Conservation (phyloP, 1,140 invertebrate species). For the Lordiphosa collinella region DNA sequence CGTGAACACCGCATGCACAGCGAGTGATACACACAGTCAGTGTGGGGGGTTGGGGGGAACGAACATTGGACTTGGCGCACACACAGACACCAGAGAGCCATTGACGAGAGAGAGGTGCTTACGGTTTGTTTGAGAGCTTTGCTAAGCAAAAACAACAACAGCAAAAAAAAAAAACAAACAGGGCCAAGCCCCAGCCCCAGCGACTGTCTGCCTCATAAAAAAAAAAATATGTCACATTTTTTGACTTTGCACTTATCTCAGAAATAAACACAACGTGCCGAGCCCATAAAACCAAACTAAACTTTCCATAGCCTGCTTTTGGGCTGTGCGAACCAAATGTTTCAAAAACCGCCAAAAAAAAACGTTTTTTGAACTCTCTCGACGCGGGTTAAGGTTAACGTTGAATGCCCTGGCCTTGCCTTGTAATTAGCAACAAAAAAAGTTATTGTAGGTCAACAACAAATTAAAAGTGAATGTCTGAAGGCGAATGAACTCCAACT, state of each 20-base stretch:
- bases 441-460: conserved; percentile 68
- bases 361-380: not conserved
- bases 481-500: conserved; percentile 34
- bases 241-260: conserved; percentile 3
- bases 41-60: no score
- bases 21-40: conserved; percentile 54
- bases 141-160: no score
- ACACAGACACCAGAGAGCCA: not conserved
- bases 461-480: conserved; percentile 23
- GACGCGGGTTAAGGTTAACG: conserved; percentile 51
- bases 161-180: conserved; percentile 53
- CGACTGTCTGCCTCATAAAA: conserved; percentile 28
- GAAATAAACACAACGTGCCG: conserved; percentile 51
- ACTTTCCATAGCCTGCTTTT: conserved; percentile 3
- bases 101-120: conserved; percentile 7
- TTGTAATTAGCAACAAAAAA: conserved; percentile 3
- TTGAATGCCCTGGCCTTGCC: conserved; percentile 51
- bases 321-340: not conserved
- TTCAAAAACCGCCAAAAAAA: conserved; percentile 39
- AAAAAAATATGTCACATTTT: conserved; percentile 69
- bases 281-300: conserved; percentile 62
- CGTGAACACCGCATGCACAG: conserved; percentile 79
- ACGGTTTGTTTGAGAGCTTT: conserved; percentile 7
- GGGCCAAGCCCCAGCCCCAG: conserved; percentile 38
- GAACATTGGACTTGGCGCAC: no score